Conservation (phyloP, 2,888 invertebrate genomes). For the Catocala nupta region DNA sequence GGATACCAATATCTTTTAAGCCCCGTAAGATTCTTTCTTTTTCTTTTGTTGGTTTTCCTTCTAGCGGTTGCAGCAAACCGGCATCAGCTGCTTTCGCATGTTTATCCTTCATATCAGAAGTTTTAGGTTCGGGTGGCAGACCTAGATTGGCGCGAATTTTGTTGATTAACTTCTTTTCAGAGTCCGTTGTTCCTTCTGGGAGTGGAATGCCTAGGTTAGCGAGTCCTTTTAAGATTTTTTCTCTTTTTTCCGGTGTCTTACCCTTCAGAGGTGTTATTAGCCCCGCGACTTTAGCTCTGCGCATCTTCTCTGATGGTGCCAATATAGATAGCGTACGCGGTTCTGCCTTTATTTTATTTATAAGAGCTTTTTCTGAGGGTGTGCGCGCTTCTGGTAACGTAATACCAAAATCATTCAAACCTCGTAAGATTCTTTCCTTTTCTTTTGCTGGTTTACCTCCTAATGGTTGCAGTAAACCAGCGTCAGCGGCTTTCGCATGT, state of each 20-base stretch:
- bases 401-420: no score
- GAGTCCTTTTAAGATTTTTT: constrained; percentile 46
- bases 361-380: no score
- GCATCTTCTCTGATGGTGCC: no score
- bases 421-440: no score
- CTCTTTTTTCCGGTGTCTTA: constrained; percentile 38
- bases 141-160: constrained; percentile 55
- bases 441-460: no score
- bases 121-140: constrained; percentile 54
- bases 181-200: constrained; percentile 52
- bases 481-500: no score
- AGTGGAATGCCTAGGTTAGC: constrained; percentile 43
- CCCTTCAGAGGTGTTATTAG: no score
- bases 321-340: no score
- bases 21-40: constrained; percentile 51
- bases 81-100: constrained; percentile 47
- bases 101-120: constrained; percentile 43
- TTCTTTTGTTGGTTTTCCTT: constrained; percentile 49
- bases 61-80: constrained; percentile 50
- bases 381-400: no score
- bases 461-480: no score
- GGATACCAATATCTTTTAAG: constrained; percentile 46
- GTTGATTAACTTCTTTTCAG: constrained; percentile 50
- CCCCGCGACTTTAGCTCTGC: no score
- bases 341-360: no score